Evolutionary conservation across 2,888 invertebrate genomes (phyloP), one percentile per base, ranked within the genome.

Genomic region (Hirtodrosophila alboralis): DNA sequence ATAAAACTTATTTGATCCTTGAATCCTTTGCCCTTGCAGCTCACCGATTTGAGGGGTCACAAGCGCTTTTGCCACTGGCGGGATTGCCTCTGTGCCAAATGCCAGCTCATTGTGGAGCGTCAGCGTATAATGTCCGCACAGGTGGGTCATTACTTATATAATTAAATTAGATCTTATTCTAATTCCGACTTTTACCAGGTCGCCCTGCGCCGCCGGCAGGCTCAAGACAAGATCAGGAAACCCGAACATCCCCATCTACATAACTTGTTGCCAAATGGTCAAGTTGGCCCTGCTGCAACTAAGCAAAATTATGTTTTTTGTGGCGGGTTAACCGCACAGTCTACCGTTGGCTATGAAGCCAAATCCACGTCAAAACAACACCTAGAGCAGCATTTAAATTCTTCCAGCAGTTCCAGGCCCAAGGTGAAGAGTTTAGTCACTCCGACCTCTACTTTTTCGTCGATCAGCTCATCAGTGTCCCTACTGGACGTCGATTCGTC

Each of bases 91-190:
- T 99, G 98, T 91, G 97, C 98, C 52, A 99, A 99, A 92, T 99
- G 98, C 92, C 98, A 98, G 12, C 93, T 99, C 70, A 99, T 99
- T 75, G 98, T 98, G 1, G 98, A 99, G 92, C 91, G 98, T 64
- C 98, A 99, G 91, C 93, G 98, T 31, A 98, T 99, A 61, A 99
- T 99, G 98, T 98, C 98, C 12, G 98, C 98, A 47, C 97, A 97
- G 93, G 96, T 96, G 90, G 89, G 90, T 86, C 7, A 7, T 8
- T 18, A 5, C 3, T 7, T 7, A 8, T 5, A 18, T 66, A 67
- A 59, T 45, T 68, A n/a, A 62, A 73, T 76, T 54, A 31, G 44
- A 45, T 48, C 52, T n/a, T n/a, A 40, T 41, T 67, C 38, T 33
- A 26, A 18, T 36, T 58, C 48, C 37, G 36, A 69, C n/a, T n/a